phyloP scores from a whole-genome alignment of 2,888 invertebrate genomes.

The Diarsia rubi region DNA sequence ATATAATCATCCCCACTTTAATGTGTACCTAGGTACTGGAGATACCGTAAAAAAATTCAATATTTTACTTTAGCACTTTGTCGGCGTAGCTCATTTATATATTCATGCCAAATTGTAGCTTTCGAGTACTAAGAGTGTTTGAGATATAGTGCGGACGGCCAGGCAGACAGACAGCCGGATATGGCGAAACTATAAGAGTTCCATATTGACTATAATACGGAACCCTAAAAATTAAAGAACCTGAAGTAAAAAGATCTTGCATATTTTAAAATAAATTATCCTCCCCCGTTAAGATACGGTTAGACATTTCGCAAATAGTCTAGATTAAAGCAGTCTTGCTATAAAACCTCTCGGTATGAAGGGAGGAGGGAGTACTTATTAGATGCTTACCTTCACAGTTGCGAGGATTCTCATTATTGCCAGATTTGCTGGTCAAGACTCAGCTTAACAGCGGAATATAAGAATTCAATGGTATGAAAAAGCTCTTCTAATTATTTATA shows the following conservation, averaged over 20 bases:
- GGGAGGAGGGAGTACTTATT: conserved; percentile 30
- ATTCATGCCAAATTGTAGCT: too few relatives aligned
- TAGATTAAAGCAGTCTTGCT: conserved; percentile 13
- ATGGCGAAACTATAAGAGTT: too few relatives aligned
- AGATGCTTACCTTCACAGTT: conserved; percentile 34
- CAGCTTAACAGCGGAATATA: background rate
- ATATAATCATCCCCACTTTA: too few relatives aligned
- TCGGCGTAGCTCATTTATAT: too few relatives aligned
- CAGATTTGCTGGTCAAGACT: conserved; percentile 16
- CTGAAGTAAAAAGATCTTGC: background rate
- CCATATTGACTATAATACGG: too few relatives aligned
- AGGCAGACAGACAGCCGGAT: too few relatives aligned
- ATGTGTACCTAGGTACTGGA: too few relatives aligned
- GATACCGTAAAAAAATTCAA: too few relatives aligned
- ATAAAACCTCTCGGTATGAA: conserved; percentile 23
- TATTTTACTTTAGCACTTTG: too few relatives aligned
- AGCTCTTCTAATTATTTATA: background rate
- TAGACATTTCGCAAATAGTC: conserved; percentile 37
- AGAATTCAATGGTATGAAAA: background rate
- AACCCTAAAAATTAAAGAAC: background rate
- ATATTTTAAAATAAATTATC: conserved; percentile 16
- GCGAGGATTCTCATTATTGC: conserved; percentile 32
- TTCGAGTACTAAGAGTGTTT: too few relatives aligned
- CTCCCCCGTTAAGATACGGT: background rate
- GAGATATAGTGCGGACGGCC: too few relatives aligned